Evolutionary conservation across 2,797 vertebrate genomes (phyloP).

Genomic region (Huso huso): DNA sequence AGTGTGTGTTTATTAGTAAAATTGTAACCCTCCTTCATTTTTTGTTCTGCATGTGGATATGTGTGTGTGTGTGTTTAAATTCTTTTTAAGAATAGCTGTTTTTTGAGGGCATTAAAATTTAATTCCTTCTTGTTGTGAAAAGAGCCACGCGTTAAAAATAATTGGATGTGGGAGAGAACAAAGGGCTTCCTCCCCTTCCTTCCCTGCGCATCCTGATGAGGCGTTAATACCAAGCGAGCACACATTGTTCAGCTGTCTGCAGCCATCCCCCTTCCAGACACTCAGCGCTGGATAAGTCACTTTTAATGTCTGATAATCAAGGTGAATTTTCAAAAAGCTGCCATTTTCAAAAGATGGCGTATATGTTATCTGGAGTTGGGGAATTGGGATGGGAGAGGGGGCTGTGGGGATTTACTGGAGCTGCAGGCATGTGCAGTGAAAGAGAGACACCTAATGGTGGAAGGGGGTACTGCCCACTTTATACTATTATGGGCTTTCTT

Average conservation of each 20-base stretch:
- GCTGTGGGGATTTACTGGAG: constrained; percentile 22
- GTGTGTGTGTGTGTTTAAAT: constrained; percentile 2
- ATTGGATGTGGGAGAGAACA: constrained; percentile 87
- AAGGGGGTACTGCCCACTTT: constrained; percentile 26
- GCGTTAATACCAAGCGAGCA: constrained; percentile 70
- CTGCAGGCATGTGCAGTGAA: constrained; percentile 54
- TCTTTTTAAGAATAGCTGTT: constrained; percentile 52
- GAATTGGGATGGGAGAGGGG: constrained; percentile 48
- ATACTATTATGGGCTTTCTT: no score
- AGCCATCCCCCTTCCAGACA: constrained; percentile 86
- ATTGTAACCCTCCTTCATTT: background rate
- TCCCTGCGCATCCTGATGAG: constrained; percentile 60
- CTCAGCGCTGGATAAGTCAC: constrained; percentile 81
- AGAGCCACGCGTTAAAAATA: constrained; percentile 76
- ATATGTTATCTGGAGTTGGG: constrained; percentile 73
- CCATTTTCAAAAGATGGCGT: constrained; percentile 91
- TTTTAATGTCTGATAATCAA: constrained; percentile 94
- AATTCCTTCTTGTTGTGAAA: constrained; percentile 75
- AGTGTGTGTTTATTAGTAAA: no score
- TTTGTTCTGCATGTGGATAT: background rate
- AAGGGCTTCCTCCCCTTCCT: constrained; percentile 71
- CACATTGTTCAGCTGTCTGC: constrained; percentile 89
- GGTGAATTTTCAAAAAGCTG: constrained; percentile 94
- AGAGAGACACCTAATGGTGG: constrained; percentile 80
- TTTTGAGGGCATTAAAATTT: constrained; percentile 74